These are phyloP conservation scores for Daboia siamensis DNA, from an alignment of 2,113 vertebrate species.

Conservation along the genomic window DNA sequence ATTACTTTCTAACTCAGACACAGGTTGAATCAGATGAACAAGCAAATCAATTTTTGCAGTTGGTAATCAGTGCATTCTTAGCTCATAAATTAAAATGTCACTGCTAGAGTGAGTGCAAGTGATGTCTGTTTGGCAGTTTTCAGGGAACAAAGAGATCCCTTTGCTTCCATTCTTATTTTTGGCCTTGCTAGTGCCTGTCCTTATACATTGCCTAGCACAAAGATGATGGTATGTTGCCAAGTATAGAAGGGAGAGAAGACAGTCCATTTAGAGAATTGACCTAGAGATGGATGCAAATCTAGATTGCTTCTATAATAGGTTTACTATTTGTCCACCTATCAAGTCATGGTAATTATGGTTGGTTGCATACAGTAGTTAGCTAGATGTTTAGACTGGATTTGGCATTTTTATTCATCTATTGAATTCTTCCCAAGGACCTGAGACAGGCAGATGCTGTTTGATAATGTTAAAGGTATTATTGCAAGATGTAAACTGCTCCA, in stretches of 20 bases:
- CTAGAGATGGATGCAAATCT: neutral
- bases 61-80: slow-evolving; percentile 64
- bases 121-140: slow-evolving; percentile 50
- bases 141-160: slow-evolving; percentile 5
- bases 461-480: no score
- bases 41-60: slow-evolving; percentile 72
- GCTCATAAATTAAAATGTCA: slow-evolving; percentile 77
- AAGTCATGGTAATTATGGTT: neutral
- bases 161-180: slow-evolving; percentile 7
- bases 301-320: neutral
- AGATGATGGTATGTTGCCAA: slow-evolving; percentile 21
- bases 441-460: no score
- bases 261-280: neutral
- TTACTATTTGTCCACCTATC: neutral
- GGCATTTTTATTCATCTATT: neutral
- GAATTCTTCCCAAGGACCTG: no score
- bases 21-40: slow-evolving; percentile 73
- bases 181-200: slow-evolving; percentile 1
- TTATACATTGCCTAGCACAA: slow-evolving; percentile 26
- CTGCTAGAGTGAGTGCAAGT: slow-evolving; percentile 56
- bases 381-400: neutral
- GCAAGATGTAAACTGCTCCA: no score
- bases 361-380: neutral
- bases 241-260: slow-evolving; percentile 8
- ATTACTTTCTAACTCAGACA: slow-evolving; percentile 76